Evolutionary conservation across 1,140 invertebrate species (phyloP).

Genomic region (Heterodera schachtii): DNA sequence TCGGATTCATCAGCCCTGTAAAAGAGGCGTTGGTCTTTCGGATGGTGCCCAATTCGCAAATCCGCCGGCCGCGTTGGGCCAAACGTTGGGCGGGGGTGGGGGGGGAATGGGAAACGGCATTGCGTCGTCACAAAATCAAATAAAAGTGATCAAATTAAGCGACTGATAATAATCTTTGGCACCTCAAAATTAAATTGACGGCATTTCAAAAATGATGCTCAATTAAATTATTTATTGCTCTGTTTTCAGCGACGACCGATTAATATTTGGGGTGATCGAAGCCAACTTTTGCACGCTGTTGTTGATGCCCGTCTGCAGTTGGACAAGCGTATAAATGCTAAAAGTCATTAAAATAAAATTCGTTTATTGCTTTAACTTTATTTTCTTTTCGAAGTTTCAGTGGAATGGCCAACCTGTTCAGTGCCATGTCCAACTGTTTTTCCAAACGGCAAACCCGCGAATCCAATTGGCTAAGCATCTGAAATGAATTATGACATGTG

Average conservation of each 20-base stretch:
- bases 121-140: no score
- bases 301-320: constrained; percentile 63
- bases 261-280: not conserved
- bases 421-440: constrained; percentile 64
- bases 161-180: not conserved
- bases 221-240: not conserved
- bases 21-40: no score
- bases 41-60: no score
- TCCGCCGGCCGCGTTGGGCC: no score
- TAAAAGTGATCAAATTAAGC: no score
- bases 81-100: no score
- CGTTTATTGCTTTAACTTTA: constrained; percentile 26
- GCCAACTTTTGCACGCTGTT: constrained; percentile 44
- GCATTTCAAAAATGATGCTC: not conserved
- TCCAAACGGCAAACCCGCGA: constrained; percentile 56
- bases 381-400: constrained; percentile 23
- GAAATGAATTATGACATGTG: constrained; percentile 21
- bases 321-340: constrained; percentile 59
- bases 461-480: constrained; percentile 52
- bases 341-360: not conserved
- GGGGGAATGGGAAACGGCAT: no score
- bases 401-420: constrained; percentile 58
- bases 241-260: not conserved
- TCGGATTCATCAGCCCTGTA: no score
- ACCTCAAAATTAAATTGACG: not conserved